Base-by-base conservation (phyloP, 2,797 vertebrate genomes). In the Furcifer pardalis region DNA sequence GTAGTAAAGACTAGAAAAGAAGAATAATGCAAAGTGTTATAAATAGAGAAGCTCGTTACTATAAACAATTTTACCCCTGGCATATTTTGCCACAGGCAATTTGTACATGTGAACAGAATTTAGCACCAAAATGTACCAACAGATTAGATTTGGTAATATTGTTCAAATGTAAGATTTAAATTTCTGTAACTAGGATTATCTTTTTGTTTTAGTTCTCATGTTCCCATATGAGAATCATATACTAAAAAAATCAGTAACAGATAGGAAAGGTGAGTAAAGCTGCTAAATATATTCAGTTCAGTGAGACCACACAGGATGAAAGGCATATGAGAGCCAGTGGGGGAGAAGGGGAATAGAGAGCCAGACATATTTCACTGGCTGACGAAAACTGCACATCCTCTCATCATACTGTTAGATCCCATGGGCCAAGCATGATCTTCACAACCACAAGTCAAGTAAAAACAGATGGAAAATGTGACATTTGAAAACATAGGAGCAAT, bases 371-470 rank as follows among this genome's bases (percentile, higher is more conserved):
- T 96, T 96, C 95, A 93, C 94, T 95, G 95, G 95, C 95, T 96
- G 96, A 96, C 95, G 96, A 95, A 56, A 96, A 95, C 93, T 95
- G 95, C 96, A 96, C 95, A 96, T 96, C 96, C 95, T 95, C 94
- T 96, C 92, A 92, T 95, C 95, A 95, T 90, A 89, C 91, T 84
- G 80, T 74, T 93, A 90, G 86, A 92, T 93, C 94, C 94, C 94
- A 94, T 81, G 94, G 95, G 96, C 95, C 94, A 95, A 94, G 95
- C 94, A 94, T 95, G 95, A 95, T 95, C 95, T 93, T 94, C 91
- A 91, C 92, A 95, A 96, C 95, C 95, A 95, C 96, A 96, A 96
- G 91, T 92, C 94, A 96, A 96, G 93, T 96, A 92, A 94, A 96
- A 96, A 95, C 96, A 96, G 96, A 96, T 96, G 96, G 96, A 95